Evolutionary conservation across 2,888 invertebrate species (phyloP).

Genomic region (Melieria omissa): DNA sequence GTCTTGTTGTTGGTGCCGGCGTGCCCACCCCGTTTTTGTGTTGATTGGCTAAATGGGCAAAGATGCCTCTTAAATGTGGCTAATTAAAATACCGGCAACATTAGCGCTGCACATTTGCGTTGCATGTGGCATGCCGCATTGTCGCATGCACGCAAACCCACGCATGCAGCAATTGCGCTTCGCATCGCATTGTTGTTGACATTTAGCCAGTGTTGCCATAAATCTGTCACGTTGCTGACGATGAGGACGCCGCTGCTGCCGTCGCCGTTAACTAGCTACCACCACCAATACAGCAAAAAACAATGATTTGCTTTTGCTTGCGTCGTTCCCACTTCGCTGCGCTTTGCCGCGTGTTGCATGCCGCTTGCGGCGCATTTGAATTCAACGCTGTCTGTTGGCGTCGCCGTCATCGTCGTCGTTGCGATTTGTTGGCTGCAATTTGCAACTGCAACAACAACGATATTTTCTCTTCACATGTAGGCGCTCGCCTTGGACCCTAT

Average conservation of each 20-base stretch:
- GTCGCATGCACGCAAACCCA: conserved; percentile 8
- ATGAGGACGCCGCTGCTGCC: not conserved
- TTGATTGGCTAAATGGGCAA: no score
- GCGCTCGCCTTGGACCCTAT: conserved; percentile 15
- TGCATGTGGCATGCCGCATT: conserved; percentile 17
- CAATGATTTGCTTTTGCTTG: no score
- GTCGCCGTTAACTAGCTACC: not conserved
- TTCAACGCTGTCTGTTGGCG: no score
- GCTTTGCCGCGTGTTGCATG: no score
- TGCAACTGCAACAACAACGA: not conserved
- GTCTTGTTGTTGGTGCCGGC: not conserved
- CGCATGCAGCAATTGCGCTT: conserved; percentile 18
- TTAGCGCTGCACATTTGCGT: not conserved
- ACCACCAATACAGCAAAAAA: no score
- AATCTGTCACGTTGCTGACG: conserved; percentile 29
- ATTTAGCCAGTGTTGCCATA: conserved; percentile 30
- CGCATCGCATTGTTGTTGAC: conserved; percentile 6
- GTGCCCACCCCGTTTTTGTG: no score
- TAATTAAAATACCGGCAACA: conserved; percentile 26
- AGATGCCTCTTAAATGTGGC: conserved; percentile 2
- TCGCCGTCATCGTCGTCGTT: no score
- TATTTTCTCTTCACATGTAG: not conserved
- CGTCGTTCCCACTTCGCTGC: no score
- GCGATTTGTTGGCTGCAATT: not conserved
- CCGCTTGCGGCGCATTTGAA: no score